phyloP scores from a whole-genome alignment of 2,113 vertebrate species.

The Piprites chloris region DNA sequence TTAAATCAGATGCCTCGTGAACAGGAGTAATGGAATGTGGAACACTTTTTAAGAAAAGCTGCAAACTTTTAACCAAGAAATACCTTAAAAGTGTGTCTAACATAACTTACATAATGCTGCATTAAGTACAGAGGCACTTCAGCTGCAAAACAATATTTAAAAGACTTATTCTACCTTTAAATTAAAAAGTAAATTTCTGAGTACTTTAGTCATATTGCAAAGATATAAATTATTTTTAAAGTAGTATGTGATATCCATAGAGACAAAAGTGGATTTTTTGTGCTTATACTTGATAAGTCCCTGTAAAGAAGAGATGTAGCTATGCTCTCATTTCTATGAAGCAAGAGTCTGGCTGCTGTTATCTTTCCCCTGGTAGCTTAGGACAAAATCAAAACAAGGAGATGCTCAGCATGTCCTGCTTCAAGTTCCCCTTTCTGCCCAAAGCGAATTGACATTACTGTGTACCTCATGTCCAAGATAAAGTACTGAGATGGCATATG shows the following conservation, averaged over 20 bases:
- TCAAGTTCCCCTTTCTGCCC: background rate
- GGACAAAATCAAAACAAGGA: background rate
- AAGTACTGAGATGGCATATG: background rate
- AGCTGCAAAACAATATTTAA: background rate
- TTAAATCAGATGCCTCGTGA: background rate
- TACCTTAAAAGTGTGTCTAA: background rate
- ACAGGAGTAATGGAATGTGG: background rate
- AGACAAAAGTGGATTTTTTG: background rate
- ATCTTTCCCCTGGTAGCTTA: background rate
- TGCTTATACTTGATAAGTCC: background rate
- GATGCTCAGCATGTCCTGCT: background rate
- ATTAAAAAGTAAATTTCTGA: background rate
- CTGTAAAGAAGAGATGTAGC: background rate
- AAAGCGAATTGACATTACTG: background rate
- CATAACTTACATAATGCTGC: accelerated
- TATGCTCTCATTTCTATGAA: background rate
- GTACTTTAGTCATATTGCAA: background rate
- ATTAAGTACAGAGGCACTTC: background rate
- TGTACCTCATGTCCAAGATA: background rate
- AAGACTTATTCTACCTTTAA: background rate
- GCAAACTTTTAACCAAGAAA: background rate
- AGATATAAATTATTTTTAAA: background rate
- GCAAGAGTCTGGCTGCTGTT: background rate
- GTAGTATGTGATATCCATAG: background rate
- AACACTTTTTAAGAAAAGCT: background rate